Conservation (phyloP, 1,140 invertebrate genomes). For the Drosophila pachea region DNA sequence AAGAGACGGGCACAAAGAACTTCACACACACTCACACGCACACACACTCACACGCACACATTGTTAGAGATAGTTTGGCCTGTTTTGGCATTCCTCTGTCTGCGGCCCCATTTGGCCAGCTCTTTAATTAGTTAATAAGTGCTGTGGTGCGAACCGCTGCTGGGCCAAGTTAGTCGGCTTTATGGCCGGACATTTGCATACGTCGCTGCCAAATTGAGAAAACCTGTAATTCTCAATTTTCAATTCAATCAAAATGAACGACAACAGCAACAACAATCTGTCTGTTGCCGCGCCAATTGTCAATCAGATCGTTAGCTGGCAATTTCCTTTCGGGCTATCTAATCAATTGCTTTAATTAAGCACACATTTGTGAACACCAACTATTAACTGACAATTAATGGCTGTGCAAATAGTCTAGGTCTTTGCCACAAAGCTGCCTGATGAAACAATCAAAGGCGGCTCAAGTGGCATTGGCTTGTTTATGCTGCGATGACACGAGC, state of each 20-base stretch:
- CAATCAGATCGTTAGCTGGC: slow-evolving; percentile 32
- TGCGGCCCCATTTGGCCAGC: slow-evolving; percentile 33
- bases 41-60: no score
- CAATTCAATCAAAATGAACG: slow-evolving; percentile 19
- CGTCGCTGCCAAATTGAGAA: slow-evolving; percentile 11
- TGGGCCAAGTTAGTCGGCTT: slow-evolving; percentile 27
- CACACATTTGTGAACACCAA: slow-evolving; percentile 30
- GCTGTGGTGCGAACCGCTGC: slow-evolving; percentile 16
- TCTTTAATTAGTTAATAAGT: slow-evolving; percentile 45
- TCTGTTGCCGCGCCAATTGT: slow-evolving; percentile 4
- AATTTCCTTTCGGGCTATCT: slow-evolving; percentile 41
- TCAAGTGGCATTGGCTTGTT: slow-evolving; percentile 10
- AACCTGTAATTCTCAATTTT: slow-evolving; percentile 33
- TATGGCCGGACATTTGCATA: slow-evolving; percentile 40
- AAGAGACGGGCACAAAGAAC: background rate
- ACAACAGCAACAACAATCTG: slow-evolving; percentile 1
- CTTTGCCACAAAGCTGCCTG: slow-evolving; percentile 2
- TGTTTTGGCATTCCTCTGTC: slow-evolving; percentile 18
- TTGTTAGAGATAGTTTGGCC: slow-evolving; percentile 26
- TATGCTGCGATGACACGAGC: slow-evolving; percentile 12
- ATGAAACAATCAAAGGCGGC: slow-evolving; percentile 1
- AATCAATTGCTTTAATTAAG: slow-evolving; percentile 44
- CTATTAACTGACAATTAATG: slow-evolving; percentile 36
- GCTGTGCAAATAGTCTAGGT: slow-evolving; percentile 16
- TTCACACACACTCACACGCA: no score